phyloP scores from a whole-genome alignment of 2,797 vertebrate genomes.

The Lepidocolaptes lacrymiger region DNA sequence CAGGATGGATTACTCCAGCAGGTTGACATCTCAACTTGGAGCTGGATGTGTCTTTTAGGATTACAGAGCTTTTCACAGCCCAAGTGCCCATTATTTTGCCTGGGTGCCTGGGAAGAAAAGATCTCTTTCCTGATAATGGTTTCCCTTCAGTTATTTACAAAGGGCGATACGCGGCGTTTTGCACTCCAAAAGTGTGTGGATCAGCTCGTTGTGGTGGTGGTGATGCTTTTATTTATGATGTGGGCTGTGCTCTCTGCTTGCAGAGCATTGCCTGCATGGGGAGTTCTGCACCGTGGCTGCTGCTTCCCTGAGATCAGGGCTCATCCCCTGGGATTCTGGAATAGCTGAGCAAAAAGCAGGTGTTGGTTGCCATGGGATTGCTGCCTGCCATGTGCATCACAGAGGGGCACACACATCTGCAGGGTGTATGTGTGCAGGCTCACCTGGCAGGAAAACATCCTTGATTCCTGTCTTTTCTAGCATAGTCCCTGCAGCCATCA shows the following conservation, averaged over 20 bases:
- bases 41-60: slow-evolving; percentile 11
- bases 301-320: background rate
- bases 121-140: background rate
- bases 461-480: background rate
- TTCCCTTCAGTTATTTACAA: background rate
- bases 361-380: background rate
- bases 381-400: accelerated
- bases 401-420: accelerated
- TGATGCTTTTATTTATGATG: background rate
- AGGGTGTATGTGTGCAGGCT: accelerated
- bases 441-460: background rate
- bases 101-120: slow-evolving; percentile 19
- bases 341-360: background rate
- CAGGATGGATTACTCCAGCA: background rate
- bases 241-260: background rate
- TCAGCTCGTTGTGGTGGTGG: background rate
- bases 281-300: background rate
- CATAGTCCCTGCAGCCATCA: background rate
- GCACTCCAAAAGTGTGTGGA: background rate
- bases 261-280: accelerated
- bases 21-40: background rate
- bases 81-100: slow-evolving; percentile 2
- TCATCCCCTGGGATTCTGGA: background rate
- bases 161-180: accelerated
- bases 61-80: slow-evolving; percentile 13